These are phyloP conservation scores for Rhineura floridana DNA, from an alignment of 2,113 vertebrate species.

Conservation along the genomic window DNA sequence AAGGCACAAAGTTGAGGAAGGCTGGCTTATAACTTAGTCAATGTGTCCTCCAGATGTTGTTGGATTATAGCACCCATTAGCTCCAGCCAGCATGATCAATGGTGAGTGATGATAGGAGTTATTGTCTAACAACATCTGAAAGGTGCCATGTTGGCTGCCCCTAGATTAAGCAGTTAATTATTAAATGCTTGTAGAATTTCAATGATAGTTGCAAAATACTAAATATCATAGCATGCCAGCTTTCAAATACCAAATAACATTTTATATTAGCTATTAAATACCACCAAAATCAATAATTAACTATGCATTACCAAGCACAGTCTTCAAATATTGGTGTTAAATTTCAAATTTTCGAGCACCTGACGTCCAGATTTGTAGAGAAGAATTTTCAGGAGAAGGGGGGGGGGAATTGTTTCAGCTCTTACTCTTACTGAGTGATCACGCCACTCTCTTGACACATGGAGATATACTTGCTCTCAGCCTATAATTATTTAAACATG, in stretches of 20 bases:
- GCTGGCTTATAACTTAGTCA: too few relatives aligned
- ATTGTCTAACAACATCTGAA: not conserved
- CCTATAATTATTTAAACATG: slow-evolving; percentile 20
- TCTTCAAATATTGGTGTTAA: not conserved
- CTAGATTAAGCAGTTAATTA: not conserved
- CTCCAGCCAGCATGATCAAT: too few relatives aligned
- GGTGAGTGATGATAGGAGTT: too few relatives aligned
- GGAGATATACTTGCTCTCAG: not conserved
- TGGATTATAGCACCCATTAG: too few relatives aligned
- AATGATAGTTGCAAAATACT: not conserved
- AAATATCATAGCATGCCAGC: too few relatives aligned
- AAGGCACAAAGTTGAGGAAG: too few relatives aligned
- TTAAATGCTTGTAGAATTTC: not conserved
- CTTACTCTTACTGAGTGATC: not conserved
- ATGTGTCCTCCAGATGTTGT: too few relatives aligned
- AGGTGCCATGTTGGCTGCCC: not conserved
- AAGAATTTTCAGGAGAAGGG: not conserved
- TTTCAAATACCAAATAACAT: not conserved
- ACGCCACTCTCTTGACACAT: not conserved
- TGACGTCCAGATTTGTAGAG: not conserved
- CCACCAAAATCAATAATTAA: not conserved
- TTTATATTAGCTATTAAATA: not conserved
- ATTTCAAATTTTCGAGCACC: not conserved
- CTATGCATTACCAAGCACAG: not conserved
- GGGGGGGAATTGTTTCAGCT: not conserved